Evolutionary conservation across 1,140 invertebrate genomes (phyloP).

Genomic region (Rhyzopertha dominica): DNA sequence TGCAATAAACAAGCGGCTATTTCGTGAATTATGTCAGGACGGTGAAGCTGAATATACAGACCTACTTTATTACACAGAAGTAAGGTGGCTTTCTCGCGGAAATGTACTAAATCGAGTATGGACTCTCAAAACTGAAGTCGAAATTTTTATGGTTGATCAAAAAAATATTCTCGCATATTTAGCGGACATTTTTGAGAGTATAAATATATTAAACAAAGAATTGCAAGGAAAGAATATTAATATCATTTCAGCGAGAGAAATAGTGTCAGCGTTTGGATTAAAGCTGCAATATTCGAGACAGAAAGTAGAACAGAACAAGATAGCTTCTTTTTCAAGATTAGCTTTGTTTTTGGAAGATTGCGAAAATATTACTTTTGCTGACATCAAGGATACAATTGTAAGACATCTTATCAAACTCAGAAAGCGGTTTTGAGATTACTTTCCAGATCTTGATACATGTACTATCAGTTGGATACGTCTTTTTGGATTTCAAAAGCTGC

Average conservation of each 20-base stretch:
- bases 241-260: constrained; percentile 5
- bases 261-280: constrained; percentile 5
- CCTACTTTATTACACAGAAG: constrained; percentile 34
- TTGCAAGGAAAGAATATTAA: constrained; percentile 17
- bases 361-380: constrained; percentile 19
- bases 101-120: constrained; percentile 29
- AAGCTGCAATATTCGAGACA: constrained; percentile 13
- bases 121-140: constrained; percentile 20
- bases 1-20: constrained; percentile 30
- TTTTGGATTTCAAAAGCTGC: constrained; percentile 28
- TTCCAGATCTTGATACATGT: constrained; percentile 22
- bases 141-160: constrained; percentile 29
- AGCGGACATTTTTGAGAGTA: constrained; percentile 9
- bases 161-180: constrained; percentile 25
- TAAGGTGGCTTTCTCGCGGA: constrained; percentile 28
- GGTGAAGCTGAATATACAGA: constrained; percentile 32
- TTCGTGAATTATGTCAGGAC: constrained; percentile 28
- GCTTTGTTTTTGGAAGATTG: constrained; percentile 20
- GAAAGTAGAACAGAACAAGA: constrained; percentile 1
- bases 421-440: constrained; percentile 19
- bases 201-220: constrained; percentile 13
- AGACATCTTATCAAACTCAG: constrained; percentile 17
- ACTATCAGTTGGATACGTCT: constrained; percentile 22
- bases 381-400: constrained; percentile 19
- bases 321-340: constrained; percentile 23